Conservation (phyloP, 2,888 invertebrate species). For the Chromoteleia sp. region DNA sequence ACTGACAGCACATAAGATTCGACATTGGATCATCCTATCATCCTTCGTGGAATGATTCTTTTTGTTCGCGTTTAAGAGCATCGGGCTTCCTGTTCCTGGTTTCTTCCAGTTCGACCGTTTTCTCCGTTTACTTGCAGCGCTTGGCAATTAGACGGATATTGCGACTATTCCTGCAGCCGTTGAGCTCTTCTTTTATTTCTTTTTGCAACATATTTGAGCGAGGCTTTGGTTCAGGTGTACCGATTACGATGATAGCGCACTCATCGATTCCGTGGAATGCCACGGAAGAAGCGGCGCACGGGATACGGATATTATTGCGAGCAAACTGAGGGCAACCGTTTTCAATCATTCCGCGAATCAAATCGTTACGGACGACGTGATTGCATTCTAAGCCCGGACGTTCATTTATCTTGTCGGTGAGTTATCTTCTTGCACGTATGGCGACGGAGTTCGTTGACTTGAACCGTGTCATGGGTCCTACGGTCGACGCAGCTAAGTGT, state of each 20-base stretch:
- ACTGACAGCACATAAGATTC: slow-evolving; percentile 36
- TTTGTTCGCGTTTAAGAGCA: slow-evolving; percentile 47
- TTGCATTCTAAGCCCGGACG: slow-evolving; percentile 39
- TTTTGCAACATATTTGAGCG: slow-evolving; percentile 58
- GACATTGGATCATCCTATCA: slow-evolving; percentile 36
- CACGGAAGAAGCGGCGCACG: slow-evolving; percentile 32
- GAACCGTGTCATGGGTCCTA: slow-evolving; percentile 48
- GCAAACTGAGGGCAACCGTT: slow-evolving; percentile 28
- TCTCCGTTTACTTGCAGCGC: slow-evolving; percentile 25
- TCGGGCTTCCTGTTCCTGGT: slow-evolving; percentile 63
- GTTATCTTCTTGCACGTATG: slow-evolving; percentile 22
- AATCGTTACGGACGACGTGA: slow-evolving; percentile 55
- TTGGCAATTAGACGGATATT: slow-evolving; percentile 66
- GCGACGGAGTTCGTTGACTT: slow-evolving; percentile 58
- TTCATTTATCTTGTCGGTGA: slow-evolving; percentile 51
- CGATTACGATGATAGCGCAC: slow-evolving; percentile 63
- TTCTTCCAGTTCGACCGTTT: slow-evolving; percentile 42
- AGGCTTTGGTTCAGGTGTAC: slow-evolving; percentile 37
- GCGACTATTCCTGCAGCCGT: slow-evolving; percentile 53
- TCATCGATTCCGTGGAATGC: slow-evolving; percentile 59
- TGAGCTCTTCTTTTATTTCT: slow-evolving; percentile 48
- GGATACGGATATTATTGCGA: slow-evolving; percentile 52
- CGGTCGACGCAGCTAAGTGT: slow-evolving; percentile 29
- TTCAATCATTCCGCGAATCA: slow-evolving; percentile 65
- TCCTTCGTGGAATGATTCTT: slow-evolving; percentile 63